phyloP scores from a whole-genome alignment of 2,113 vertebrate species.

The Acanthochromis polyacanthus region DNA sequence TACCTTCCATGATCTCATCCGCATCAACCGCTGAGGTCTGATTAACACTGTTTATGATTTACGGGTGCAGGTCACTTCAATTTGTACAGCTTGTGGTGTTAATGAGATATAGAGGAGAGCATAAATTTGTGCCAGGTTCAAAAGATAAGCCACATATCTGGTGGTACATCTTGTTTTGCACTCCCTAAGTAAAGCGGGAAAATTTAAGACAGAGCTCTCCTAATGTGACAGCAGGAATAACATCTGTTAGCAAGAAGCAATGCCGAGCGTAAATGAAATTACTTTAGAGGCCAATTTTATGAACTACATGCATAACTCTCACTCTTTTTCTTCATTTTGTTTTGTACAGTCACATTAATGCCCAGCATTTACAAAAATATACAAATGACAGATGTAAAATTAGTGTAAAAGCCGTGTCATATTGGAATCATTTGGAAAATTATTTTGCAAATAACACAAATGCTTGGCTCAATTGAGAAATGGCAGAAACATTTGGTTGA shows the following conservation, averaged over 20 bases:
- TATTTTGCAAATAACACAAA: neutral
- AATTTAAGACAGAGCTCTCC: neutral
- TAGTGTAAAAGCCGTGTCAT: too few relatives aligned
- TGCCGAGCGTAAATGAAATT: too few relatives aligned
- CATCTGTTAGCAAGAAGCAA: neutral
- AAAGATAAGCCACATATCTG: too few relatives aligned
- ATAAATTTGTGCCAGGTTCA: too few relatives aligned
- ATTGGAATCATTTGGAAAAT: neutral
- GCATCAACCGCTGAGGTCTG: neutral
- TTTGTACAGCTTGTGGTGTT: neutral
- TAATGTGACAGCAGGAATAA: neutral
- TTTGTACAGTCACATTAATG: too few relatives aligned
- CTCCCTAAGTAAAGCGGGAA: neutral
- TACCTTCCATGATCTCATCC: neutral
- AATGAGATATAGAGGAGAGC: neutral
- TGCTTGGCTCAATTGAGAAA: neutral
- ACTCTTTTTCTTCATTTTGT: too few relatives aligned
- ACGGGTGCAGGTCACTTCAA: neutral
- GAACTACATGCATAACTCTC: too few relatives aligned
- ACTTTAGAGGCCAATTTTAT: too few relatives aligned
- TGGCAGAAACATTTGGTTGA: neutral
- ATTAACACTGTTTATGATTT: constrained; percentile 2
- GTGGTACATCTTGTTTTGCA: neutral
- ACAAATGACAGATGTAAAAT: too few relatives aligned
- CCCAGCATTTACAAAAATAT: too few relatives aligned